Percentiles rank a stretch among this genome's conserved stretches.
Conservation (phyloP, 2,113 vertebrate genomes). For the Sinocyclocheilus rhinocerous region DNA sequence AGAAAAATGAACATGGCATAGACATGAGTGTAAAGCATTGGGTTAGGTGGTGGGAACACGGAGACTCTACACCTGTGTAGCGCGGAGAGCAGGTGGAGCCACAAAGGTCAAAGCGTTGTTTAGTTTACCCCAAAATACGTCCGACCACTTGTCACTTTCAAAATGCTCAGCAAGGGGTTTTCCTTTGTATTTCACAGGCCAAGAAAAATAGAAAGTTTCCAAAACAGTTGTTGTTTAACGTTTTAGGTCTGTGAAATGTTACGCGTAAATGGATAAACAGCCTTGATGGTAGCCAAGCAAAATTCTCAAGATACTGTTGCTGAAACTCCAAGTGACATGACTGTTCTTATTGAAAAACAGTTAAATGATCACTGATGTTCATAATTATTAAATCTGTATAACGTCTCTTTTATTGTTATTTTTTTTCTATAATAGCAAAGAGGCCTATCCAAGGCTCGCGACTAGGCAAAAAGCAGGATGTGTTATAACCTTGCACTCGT, state of each 20-base stretch:
- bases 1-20: neutral
- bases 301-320: neutral
- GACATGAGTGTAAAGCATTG: neutral
- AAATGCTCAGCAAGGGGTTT: slow-evolving; percentile 49
- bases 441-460: neutral
- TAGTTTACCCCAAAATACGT: slow-evolving; percentile 23
- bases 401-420: neutral
- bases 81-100: slow-evolving; percentile 60
- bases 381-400: neutral
- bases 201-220: slow-evolving; percentile 28
- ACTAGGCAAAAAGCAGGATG: slow-evolving; percentile 34
- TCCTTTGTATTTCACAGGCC: slow-evolving; percentile 33
- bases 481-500: slow-evolving; percentile 60
- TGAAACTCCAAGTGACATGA: neutral
- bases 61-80: slow-evolving; percentile 64
- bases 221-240: slow-evolving; percentile 13
- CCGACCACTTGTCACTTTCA: slow-evolving; percentile 41
- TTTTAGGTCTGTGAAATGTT: neutral
- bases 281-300: neutral
- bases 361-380: neutral
- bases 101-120: slow-evolving; percentile 54
- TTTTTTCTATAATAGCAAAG: neutral
- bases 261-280: neutral
- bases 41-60: slow-evolving; percentile 49
- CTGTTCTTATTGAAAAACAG: neutral